Evolutionary conservation across 2,113 vertebrate species (phyloP).

Genomic region (Corythaixoides concolor): DNA sequence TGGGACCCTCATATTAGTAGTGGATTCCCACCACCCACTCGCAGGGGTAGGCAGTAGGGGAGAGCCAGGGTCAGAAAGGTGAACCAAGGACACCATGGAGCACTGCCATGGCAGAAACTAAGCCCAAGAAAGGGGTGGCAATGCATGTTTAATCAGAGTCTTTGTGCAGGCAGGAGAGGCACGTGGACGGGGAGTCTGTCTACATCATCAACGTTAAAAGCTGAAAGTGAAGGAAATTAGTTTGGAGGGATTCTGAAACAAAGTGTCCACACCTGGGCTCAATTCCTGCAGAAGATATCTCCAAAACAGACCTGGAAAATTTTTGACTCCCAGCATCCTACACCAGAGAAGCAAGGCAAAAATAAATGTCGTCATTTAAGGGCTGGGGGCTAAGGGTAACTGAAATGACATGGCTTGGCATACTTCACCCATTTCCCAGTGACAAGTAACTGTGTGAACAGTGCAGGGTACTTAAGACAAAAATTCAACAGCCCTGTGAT

Average conservation of each 20-base stretch:
- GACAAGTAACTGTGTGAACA: background rate
- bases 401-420: background rate
- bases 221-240: background rate
- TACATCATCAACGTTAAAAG: background rate
- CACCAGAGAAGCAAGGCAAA: background rate
- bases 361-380: background rate
- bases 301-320: background rate
- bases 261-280: background rate
- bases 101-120: background rate
- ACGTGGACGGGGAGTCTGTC: background rate
- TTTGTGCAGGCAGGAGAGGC: background rate
- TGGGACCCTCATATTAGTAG: background rate
- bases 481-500: background rate
- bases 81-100: background rate
- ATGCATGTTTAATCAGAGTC: background rate
- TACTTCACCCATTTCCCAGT: background rate
- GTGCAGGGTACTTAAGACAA: background rate
- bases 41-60: background rate
- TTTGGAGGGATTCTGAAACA: background rate
- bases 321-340: background rate
- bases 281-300: background rate
- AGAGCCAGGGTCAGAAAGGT: background rate
- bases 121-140: background rate
- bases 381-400: background rate
- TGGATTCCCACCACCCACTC: background rate